Conservation (phyloP, 2,888 invertebrate genomes). For the Dasysyrphus albostriatus region DNA sequence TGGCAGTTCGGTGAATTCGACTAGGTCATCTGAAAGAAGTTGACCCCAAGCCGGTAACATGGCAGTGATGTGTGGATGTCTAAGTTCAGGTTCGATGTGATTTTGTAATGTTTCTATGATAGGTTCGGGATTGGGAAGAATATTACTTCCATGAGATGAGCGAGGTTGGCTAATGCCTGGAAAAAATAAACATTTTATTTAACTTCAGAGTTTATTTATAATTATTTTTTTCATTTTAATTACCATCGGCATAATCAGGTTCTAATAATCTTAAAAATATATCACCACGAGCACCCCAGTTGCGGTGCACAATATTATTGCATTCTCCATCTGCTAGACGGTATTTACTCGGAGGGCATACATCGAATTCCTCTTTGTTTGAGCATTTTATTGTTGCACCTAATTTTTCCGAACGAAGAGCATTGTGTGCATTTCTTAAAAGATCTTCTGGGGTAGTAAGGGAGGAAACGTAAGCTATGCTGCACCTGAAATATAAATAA, state of each 20-base stretch:
- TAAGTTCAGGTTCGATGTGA: constrained; percentile 84
- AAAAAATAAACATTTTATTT: not conserved
- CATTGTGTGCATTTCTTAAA: constrained; percentile 79
- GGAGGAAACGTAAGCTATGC: constrained; percentile 77
- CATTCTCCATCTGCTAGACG: constrained; percentile 92
- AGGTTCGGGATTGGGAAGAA: constrained; percentile 87
- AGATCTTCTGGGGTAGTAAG: constrained; percentile 82
- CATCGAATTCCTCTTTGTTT: constrained; percentile 78
- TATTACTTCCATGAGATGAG: constrained; percentile 85
- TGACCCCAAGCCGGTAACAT: constrained; percentile 92
- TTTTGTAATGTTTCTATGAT: constrained; percentile 86
- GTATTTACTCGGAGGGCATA: constrained; percentile 92
- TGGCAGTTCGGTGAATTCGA: constrained; percentile 87
- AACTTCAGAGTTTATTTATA: not conserved
- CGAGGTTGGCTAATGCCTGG: constrained; percentile 82
- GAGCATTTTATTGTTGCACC: constrained; percentile 79
- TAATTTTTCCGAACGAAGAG: constrained; percentile 79
- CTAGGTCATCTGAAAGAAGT: constrained; percentile 89
- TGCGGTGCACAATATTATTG: constrained; percentile 93
- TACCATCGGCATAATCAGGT: constrained; percentile 88
- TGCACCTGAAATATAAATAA: constrained; percentile 78
- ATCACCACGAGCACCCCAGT: constrained; percentile 92
- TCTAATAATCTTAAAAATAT: constrained; percentile 90
- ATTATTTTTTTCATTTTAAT: not conserved
- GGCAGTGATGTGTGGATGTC: constrained; percentile 91